Conservation (phyloP, 2,113 vertebrate species). For the Phocoena sinus region DNA sequence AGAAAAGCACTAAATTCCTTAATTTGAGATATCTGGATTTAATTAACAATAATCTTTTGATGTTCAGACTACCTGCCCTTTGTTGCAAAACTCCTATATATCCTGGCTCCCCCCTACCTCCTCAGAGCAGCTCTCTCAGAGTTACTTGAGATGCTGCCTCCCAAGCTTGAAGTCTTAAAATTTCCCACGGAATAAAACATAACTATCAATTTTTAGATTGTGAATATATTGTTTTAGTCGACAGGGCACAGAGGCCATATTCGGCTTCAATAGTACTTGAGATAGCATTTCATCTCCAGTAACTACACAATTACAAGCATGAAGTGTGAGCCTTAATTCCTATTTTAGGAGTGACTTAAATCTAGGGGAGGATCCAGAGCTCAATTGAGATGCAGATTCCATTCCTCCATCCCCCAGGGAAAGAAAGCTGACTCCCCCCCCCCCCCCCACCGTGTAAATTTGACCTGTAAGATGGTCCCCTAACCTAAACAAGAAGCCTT, state of each 20-base stretch:
- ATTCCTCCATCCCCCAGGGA: background rate
- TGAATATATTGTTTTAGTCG: background rate
- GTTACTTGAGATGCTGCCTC: background rate
- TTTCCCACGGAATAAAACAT: background rate
- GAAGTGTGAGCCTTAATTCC: background rate
- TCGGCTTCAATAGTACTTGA: background rate
- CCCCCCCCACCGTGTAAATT: background rate
- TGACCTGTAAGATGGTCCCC: background rate
- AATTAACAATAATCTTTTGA: background rate
- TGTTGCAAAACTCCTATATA: background rate
- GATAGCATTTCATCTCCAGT: background rate
- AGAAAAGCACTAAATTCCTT: background rate
- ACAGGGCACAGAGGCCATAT: background rate
- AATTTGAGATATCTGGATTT: background rate
- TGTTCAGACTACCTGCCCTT: background rate
- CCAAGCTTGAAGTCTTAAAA: background rate
- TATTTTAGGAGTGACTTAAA: background rate
- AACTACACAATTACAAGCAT: background rate
- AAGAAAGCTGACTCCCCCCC: background rate
- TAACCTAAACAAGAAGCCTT: constrained; percentile 44
- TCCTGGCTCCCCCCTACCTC: background rate
- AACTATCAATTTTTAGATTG: background rate
- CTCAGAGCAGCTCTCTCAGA: background rate
- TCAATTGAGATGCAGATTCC: fast-evolving
- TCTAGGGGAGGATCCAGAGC: background rate